Conservation (phyloP, 2,888 invertebrate species). For the Polyommatus icarus region DNA sequence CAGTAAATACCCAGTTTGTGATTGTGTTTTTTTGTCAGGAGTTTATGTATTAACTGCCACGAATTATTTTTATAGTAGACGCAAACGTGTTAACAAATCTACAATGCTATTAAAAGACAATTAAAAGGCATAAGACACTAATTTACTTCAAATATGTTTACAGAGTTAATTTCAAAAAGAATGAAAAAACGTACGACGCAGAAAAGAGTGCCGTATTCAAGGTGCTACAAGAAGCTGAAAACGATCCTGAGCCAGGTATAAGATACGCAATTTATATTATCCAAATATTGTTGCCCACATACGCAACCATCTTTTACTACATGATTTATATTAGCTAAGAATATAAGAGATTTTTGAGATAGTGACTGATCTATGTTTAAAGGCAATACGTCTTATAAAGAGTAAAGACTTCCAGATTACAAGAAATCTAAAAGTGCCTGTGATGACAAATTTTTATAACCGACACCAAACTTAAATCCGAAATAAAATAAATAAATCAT, state of each 20-base stretch:
- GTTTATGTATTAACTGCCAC: neutral
- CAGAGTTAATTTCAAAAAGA: conserved; percentile 98
- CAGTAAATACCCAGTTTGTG: no score
- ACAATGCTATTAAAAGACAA: no score
- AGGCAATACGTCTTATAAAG: neutral
- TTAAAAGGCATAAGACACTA: no score
- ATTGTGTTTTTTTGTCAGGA: neutral
- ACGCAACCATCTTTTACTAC: neutral
- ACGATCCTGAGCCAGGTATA: conserved; percentile 89
- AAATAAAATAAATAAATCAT: neutral
- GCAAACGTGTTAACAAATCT: no score
- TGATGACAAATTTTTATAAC: neutral
- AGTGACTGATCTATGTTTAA: neutral
- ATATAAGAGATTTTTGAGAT: neutral
- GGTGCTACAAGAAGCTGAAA: conserved; percentile 93
- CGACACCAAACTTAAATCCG: neutral
- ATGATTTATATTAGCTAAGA: neutral
- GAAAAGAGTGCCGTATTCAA: conserved; percentile 94
- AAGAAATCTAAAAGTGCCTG: neutral
- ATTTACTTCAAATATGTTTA: neutral
- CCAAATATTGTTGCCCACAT: neutral
- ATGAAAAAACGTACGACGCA: conserved; percentile 92
- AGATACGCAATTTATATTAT: conserved; percentile 6
- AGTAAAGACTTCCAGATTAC: neutral
- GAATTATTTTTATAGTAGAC: no score